Base-by-base conservation (phyloP, 1,140 invertebrate genomes). In the Amphibalanus amphitrite region DNA sequence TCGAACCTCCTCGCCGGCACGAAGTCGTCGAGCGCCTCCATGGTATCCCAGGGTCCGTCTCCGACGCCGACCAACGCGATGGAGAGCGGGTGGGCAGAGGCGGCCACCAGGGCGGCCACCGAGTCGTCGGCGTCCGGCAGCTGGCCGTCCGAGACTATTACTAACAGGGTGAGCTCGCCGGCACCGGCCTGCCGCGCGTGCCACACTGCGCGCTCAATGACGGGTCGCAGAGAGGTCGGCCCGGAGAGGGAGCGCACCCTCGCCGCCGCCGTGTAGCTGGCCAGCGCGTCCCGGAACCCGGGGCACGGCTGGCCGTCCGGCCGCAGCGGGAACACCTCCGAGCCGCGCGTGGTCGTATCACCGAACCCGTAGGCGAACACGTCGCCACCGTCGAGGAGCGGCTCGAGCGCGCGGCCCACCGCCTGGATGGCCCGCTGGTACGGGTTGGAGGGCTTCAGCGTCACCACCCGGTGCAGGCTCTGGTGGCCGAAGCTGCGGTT, bases 21-120 rank as follows among this genome's bases (percentile, higher is more conserved):
- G 25, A 78, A 77, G 74, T 85, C 81, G 72, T 85, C 84, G 75
- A 84, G 84, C 59, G 82, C 79, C 64, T 82, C 79, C 82, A 85
- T 84, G 67, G 79, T 79, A 69, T 82, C 80, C 83, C 83, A 85
- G 0, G 83, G 84, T 25, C 84, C 84, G 76, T 85, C 84, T 0
- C 84, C 84, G n/a, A 83, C 84, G 6, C 84, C 84, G 23, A 86
- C 82, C 15, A 84, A 80, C 67, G 85, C 82, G 64, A 85, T 84
- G 71, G 83, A 84, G 23, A 85, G 77, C 3, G 84, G 82, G 71
- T 81, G 79, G 29, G 80, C 74, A 17, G 83, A 84, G 8, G 84
- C 85, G 28, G 82, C 77, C 8, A 85, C 82, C 20, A 85, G 84
- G 4, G 84, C 82, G 38, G 82, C 75, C 10, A 79, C 77, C 20